Conservation (phyloP, 2,888 invertebrate species). For the Dicranocentrus wangi region DNA sequence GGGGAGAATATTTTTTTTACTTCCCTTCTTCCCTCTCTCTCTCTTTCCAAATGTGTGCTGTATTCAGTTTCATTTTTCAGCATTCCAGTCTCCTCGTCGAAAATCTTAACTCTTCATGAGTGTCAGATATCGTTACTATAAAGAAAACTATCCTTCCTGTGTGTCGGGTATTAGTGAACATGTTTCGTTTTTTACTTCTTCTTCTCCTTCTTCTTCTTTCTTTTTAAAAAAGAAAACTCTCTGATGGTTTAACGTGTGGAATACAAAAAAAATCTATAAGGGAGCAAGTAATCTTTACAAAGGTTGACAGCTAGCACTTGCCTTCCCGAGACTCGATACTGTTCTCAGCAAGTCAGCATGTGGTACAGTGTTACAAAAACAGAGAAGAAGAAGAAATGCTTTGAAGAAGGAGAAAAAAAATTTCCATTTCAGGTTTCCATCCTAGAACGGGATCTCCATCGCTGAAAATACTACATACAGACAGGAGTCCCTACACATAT, state of each 20-base stretch:
- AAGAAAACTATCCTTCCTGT: background rate
- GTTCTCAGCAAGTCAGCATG: slow-evolving; percentile 9
- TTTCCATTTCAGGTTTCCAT: too few relatives aligned
- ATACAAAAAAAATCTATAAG: slow-evolving; percentile 13
- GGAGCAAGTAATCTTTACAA: slow-evolving; percentile 41
- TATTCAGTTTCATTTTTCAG: slow-evolving; percentile 26
- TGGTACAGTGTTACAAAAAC: background rate
- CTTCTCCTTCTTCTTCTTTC: too few relatives aligned
- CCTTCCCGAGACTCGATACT: slow-evolving; percentile 5
- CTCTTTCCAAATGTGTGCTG: background rate
- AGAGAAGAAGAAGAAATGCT: background rate
- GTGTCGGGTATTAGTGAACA: too few relatives aligned
- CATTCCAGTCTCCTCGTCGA: slow-evolving; percentile 19
- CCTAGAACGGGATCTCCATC: too few relatives aligned
- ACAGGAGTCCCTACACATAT: too few relatives aligned
- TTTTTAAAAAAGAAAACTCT: too few relatives aligned
- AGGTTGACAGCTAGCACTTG: slow-evolving; percentile 54
- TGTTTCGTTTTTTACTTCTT: background rate
- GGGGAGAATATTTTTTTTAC: too few relatives aligned
- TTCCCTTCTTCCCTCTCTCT: too few relatives aligned
- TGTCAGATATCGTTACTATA: slow-evolving; percentile 19
- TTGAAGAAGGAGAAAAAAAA: too few relatives aligned
- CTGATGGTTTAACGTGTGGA: too few relatives aligned
- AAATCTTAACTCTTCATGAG: slow-evolving; percentile 14
- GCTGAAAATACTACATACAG: too few relatives aligned